These are phyloP conservation scores for Xenopus borealis DNA, from an alignment of 2,113 vertebrate genomes.

Conservation along the genomic window DNA sequence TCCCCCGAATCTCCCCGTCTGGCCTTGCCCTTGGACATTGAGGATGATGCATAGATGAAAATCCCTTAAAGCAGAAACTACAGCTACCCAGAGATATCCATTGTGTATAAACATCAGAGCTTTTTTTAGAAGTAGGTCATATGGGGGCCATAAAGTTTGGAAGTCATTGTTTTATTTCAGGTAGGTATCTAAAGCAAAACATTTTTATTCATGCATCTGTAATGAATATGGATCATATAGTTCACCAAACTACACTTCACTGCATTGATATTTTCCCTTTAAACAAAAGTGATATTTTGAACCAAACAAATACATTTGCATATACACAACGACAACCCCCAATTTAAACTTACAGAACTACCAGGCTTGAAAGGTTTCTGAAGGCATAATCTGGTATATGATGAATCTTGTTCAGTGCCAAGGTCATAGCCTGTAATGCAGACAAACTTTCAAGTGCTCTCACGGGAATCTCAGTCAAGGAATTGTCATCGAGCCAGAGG, in stretches of 20 bases:
- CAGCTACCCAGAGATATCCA: no score
- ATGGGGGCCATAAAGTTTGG: no score
- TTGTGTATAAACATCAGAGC: no score
- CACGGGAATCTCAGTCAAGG: conserved; percentile 73
- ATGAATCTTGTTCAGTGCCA: conserved; percentile 81
- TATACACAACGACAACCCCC: neutral
- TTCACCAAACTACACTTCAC: neutral
- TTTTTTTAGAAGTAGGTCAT: no score
- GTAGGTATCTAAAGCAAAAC: neutral
- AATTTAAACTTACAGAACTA: conserved; percentile 77
- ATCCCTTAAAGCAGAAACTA: no score
- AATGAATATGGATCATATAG: neutral
- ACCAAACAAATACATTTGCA: neutral
- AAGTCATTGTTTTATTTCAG: neutral
- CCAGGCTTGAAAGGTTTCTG: conserved; percentile 74
- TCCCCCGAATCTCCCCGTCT: no score
- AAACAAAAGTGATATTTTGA: neutral
- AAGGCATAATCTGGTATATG: conserved; percentile 78
- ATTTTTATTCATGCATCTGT: neutral
- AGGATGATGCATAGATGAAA: no score
- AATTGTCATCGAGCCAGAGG: conserved; percentile 82
- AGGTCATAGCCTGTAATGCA: conserved; percentile 78
- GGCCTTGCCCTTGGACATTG: no score
- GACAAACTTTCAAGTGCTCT: conserved; percentile 71
- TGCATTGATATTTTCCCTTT: neutral